Percentiles rank a stretch among this genome's conserved stretches.
Conservation (phyloP, 1,140 invertebrate genomes). For the Ostrea denselamellosa region DNA sequence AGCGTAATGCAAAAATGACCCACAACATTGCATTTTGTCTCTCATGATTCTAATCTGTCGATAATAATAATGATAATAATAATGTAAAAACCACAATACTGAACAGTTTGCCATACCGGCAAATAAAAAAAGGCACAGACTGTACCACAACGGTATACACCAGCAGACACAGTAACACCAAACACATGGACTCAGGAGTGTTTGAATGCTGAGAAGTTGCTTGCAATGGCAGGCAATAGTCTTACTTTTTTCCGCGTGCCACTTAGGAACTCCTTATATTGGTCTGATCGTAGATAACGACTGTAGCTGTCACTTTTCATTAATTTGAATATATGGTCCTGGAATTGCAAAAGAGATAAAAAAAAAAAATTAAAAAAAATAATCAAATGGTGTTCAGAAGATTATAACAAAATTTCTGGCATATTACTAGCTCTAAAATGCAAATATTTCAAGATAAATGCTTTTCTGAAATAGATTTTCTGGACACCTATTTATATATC, state of each 20-base stretch:
- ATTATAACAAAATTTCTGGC: no score
- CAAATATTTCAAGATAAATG: no score
- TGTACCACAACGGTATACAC: constrained; percentile 46
- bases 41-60: neutral
- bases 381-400: no score
- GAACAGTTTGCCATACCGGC: constrained; percentile 11
- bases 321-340: constrained; percentile 99
- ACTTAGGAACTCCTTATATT: constrained; percentile 98
- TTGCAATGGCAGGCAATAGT: constrained; percentile 71
- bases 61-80: neutral
- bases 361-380: no score
- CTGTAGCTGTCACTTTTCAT: constrained; percentile 99
- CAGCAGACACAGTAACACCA: constrained; percentile 1
- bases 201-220: constrained; percentile 73
- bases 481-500: no score
- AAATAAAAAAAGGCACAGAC: constrained; percentile 43
- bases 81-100: constrained; percentile 23
- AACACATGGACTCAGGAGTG: constrained; percentile 58
- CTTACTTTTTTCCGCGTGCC: constrained; percentile 90
- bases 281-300: constrained; percentile 97
- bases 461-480: no score
- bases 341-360: constrained; percentile 68
- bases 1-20: constrained; percentile 5
- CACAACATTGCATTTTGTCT: constrained; percentile 13
- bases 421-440: no score